Percentiles rank a stretch among this genome's conserved stretches.
These are phyloP conservation scores for Calonectris borealis DNA, from an alignment of 2,113 vertebrate species.

Conservation along the genomic window DNA sequence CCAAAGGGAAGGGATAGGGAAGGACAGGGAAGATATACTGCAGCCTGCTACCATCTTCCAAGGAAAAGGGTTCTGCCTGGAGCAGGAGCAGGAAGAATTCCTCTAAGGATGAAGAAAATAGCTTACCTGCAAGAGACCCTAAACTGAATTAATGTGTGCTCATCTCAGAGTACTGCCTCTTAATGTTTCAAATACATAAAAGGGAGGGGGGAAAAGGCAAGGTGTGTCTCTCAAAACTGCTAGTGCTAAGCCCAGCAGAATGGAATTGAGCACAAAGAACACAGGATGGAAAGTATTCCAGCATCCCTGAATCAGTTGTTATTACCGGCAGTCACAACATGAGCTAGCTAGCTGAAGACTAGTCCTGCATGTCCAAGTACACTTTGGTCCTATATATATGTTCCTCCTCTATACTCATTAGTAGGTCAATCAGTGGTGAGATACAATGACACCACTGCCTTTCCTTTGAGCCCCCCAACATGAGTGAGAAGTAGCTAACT, in stretches of 20 bases:
- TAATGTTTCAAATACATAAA: background rate
- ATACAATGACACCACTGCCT: background rate
- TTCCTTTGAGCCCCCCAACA: background rate
- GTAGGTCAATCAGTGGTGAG: background rate
- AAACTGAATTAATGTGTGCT: background rate
- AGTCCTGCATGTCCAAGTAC: background rate
- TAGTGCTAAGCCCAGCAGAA: background rate
- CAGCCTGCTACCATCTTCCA: background rate
- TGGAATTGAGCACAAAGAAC: background rate
- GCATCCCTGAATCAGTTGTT: background rate
- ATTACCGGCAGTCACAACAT: background rate
- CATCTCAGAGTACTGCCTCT: background rate
- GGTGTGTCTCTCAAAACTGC: background rate
- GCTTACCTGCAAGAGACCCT: background rate
- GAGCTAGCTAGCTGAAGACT: background rate
- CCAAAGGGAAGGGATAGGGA: background rate
- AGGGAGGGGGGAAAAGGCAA: background rate
- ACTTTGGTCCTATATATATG: background rate
- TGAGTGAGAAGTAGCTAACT: background rate
- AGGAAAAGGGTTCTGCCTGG: background rate
- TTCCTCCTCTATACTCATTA: background rate
- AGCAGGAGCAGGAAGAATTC: background rate
- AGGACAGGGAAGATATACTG: background rate
- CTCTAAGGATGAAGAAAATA: background rate
- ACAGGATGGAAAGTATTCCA: background rate